Evolutionary conservation across 2,113 vertebrate genomes (phyloP).

Genomic region (Aptenodytes patagonicus): DNA sequence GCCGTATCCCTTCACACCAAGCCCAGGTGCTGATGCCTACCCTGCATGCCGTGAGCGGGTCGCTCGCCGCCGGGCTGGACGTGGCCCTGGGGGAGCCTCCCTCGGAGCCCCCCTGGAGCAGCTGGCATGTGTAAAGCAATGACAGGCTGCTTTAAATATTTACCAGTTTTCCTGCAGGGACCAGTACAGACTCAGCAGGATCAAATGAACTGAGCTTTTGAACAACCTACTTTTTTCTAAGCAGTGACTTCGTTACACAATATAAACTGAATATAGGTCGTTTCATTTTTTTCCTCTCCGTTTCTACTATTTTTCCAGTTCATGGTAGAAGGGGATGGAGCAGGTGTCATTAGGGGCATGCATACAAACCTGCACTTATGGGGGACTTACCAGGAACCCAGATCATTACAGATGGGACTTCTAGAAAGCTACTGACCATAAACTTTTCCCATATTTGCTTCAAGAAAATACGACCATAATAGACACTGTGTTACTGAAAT

Average conservation of each 20-base stretch:
- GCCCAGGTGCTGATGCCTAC: rapidly evolving
- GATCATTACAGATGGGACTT: not conserved
- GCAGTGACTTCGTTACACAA: not conserved
- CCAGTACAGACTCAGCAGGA: not conserved
- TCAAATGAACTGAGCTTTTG: not conserved
- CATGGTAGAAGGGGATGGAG: not conserved
- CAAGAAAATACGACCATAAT: not conserved
- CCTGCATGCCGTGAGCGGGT: not conserved
- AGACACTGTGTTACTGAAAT: not conserved
- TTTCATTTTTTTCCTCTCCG: not conserved
- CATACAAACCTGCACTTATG: rapidly evolving
- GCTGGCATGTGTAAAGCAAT: rapidly evolving
- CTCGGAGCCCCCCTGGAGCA: not conserved
- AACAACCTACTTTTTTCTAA: not conserved
- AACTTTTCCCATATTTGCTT: not conserved
- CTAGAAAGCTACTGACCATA: not conserved
- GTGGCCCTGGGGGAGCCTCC: no score
- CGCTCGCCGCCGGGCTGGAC: no score
- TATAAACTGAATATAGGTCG: not conserved
- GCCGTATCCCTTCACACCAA: rapidly evolving
- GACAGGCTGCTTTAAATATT: not conserved
- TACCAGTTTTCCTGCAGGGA: not conserved
- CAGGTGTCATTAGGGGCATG: not conserved
- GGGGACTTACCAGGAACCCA: not conserved
- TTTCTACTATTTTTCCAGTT: not conserved